Conservation (phyloP, 2,113 vertebrate species). For the Pogona vitticeps region DNA sequence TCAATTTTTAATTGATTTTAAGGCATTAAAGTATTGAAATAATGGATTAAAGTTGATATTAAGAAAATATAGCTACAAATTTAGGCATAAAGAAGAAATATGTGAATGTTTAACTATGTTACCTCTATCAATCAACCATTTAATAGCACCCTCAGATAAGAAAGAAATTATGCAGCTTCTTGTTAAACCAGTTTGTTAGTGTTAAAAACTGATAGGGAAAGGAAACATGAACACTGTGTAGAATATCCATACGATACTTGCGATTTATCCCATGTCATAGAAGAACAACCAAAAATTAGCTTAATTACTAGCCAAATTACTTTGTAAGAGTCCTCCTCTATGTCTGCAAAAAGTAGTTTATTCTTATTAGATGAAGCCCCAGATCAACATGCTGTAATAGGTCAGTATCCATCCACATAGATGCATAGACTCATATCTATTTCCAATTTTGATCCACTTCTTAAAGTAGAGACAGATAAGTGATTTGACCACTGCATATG, state of each 20-base stretch:
- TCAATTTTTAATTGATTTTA: background rate
- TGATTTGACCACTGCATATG: background rate
- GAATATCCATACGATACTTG: too few relatives aligned
- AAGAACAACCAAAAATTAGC: background rate
- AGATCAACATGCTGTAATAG: too few relatives aligned
- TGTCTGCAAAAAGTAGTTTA: too few relatives aligned
- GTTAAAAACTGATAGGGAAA: background rate
- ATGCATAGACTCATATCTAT: background rate
- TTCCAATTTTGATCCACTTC: background rate
- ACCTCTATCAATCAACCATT: background rate
- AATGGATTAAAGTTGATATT: background rate
- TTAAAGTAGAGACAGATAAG: background rate
- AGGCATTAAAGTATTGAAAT: background rate
- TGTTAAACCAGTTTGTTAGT: background rate
- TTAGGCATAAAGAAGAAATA: background rate
- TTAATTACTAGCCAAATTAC: background rate
- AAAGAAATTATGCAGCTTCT: background rate
- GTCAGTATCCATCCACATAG: too few relatives aligned
- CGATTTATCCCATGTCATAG: too few relatives aligned
- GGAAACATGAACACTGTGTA: too few relatives aligned
- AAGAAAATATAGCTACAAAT: background rate
- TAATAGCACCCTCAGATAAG: background rate
- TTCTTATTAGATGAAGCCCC: too few relatives aligned
- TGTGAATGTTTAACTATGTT: background rate
- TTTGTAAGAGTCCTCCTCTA: background rate